These are phyloP conservation scores for Coremacera marginata DNA, from an alignment of 2,888 invertebrate species.

Conservation along the genomic window DNA sequence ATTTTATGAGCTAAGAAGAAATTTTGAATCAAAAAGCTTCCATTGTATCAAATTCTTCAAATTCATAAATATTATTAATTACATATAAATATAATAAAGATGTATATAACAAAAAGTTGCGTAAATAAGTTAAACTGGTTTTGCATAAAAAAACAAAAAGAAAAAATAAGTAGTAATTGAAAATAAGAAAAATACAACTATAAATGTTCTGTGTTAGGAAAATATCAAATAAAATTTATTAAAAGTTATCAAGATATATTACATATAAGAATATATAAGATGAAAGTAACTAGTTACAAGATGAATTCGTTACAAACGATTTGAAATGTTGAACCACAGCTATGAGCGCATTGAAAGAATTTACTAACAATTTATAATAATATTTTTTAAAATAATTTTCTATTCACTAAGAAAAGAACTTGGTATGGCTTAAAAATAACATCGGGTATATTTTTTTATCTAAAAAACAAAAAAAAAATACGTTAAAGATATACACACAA, in stretches of 20 bases:
- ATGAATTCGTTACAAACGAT: no score
- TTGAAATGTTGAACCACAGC: no score
- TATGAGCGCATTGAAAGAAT: no score
- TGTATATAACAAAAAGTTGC: neutral
- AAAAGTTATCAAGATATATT: no score
- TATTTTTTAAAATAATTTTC: neutral
- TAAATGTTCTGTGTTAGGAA: neutral
- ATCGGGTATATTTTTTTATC: neutral
- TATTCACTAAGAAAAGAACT: neutral
- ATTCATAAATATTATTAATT: neutral
- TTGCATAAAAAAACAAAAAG: no score
- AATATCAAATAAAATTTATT: neutral
- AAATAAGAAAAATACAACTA: neutral
- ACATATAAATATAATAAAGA: neutral
- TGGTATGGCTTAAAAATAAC: neutral
- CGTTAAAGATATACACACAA: neutral
- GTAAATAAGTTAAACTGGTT: no score
- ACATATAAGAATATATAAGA: no score
- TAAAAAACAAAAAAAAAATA: neutral
- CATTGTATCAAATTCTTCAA: conserved; percentile 30
- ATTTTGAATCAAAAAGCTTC: conserved; percentile 33
- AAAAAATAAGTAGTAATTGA: no score
- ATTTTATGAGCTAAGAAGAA: neutral
- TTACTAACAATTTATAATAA: neutral
- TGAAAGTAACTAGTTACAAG: no score